phyloP scores from a whole-genome alignment of 2,113 vertebrate genomes.

The Cochlearius cochlearius region DNA sequence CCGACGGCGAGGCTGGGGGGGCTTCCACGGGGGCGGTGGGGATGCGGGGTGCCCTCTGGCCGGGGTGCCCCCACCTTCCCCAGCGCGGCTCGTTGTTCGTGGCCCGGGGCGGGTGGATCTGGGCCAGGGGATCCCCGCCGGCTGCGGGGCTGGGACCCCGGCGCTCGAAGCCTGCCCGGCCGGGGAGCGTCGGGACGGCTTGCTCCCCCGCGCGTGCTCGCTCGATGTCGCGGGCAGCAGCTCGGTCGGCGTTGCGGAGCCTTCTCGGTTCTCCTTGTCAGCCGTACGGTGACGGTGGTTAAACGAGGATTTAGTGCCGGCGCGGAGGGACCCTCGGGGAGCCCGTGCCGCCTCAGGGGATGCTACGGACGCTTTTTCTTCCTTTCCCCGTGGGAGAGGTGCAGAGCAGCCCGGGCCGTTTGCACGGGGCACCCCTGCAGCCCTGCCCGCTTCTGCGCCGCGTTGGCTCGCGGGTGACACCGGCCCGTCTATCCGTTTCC shows the following conservation, averaged over 20 bases:
- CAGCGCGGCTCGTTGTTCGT: accelerated
- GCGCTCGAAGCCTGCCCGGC: accelerated
- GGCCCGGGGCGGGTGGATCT: background rate
- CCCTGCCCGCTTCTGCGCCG: background rate
- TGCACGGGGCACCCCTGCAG: background rate
- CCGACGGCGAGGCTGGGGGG: accelerated
- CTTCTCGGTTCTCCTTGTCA: accelerated
- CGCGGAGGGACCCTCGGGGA: background rate
- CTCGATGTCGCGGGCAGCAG: background rate
- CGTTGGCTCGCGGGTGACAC: background rate
- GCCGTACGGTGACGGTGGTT: accelerated
- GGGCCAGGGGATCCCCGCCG: accelerated
- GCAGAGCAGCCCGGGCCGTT: background rate
- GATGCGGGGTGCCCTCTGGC: background rate
- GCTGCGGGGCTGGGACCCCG: background rate
- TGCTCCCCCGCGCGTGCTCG: background rate
- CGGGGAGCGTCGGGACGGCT: background rate
- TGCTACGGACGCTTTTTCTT: background rate
- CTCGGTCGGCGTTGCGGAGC: accelerated
- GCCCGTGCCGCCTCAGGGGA: background rate
- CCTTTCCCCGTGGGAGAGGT: background rate
- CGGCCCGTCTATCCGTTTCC: background rate
- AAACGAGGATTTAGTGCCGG: background rate
- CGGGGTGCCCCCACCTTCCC: background rate
- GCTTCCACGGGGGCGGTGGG: background rate